Evolutionary conservation across 2,797 vertebrate species (phyloP).

Genomic region (Lutjanus argentimaculatus): DNA sequence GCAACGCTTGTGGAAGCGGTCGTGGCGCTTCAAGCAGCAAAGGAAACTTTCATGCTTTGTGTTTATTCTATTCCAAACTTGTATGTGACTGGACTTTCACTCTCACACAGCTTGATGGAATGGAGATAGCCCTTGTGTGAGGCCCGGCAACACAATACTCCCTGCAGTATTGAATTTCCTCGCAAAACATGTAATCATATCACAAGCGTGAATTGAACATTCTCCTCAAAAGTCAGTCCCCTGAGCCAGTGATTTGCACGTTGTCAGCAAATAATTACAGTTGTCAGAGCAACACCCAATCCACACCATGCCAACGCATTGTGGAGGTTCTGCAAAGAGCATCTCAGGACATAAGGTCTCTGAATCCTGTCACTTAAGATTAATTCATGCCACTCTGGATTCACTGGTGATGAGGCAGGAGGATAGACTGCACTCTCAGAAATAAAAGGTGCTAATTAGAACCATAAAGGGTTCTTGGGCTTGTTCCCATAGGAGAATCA

Average conservation of each 20-base stretch:
- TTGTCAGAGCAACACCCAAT: constrained; percentile 38
- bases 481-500: too few species aligned
- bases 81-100: constrained; percentile 18
- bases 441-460: too few species aligned
- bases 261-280: constrained; percentile 54
- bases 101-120: constrained; percentile 26
- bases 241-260: constrained; percentile 39
- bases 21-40: constrained; percentile 10
- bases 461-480: too few species aligned
- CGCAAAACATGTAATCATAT: constrained; percentile 32
- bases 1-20: constrained; percentile 34
- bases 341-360: constrained; percentile 26
- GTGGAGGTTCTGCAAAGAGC: constrained; percentile 43
- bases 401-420: constrained; percentile 14
- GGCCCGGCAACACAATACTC: background rate
- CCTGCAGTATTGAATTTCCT: background rate
- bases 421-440: constrained; percentile 6
- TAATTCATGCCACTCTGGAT: constrained; percentile 31
- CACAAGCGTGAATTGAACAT: constrained; percentile 21
- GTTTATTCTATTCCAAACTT: constrained; percentile 25
- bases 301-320: constrained; percentile 9
- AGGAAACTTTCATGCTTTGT: constrained; percentile 40
- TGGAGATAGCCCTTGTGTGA: background rate
- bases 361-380: constrained; percentile 54
- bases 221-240: constrained; percentile 15